Evolutionary conservation across 2,888 invertebrate genomes (phyloP).

Genomic region (Anthrax anthrax): DNA sequence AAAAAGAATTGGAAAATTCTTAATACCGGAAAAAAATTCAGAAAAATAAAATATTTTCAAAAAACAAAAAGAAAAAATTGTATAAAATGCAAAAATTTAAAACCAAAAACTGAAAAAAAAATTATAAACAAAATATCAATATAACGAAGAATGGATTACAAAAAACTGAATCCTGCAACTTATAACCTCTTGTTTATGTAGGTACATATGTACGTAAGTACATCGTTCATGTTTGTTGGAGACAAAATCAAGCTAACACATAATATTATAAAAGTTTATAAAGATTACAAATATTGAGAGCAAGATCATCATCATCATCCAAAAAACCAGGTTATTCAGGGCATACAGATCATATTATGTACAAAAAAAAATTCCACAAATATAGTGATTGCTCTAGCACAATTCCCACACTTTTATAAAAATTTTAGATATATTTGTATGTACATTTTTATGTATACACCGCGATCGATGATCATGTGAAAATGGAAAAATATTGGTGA

Average conservation of each 20-base stretch:
- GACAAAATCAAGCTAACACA: no score
- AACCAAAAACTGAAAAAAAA: neutral
- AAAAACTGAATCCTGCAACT: neutral
- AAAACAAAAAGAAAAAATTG: neutral
- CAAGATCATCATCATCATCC: neutral
- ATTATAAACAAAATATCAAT: no score
- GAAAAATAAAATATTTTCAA: neutral
- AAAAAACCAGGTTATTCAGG: neutral
- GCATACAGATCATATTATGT: neutral
- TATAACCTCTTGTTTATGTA: neutral
- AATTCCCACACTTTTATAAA: conserved; percentile 9
- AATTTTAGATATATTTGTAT: no score
- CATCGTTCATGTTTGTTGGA: no score
- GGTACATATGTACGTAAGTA: no score
- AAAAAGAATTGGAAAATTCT: no score
- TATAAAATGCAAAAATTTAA: neutral
- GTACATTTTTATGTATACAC: no score
- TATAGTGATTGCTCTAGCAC: conserved; percentile 2
- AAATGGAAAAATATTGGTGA: conserved; percentile 3
- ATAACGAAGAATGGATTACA: no score
- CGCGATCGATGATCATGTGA: conserved; percentile 9
- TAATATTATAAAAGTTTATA: no score
- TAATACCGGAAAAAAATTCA: neutral
- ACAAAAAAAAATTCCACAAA: neutral
- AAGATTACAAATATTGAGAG: neutral